Conservation (phyloP, 2,888 invertebrate species). For the Fragum sueziense region DNA sequence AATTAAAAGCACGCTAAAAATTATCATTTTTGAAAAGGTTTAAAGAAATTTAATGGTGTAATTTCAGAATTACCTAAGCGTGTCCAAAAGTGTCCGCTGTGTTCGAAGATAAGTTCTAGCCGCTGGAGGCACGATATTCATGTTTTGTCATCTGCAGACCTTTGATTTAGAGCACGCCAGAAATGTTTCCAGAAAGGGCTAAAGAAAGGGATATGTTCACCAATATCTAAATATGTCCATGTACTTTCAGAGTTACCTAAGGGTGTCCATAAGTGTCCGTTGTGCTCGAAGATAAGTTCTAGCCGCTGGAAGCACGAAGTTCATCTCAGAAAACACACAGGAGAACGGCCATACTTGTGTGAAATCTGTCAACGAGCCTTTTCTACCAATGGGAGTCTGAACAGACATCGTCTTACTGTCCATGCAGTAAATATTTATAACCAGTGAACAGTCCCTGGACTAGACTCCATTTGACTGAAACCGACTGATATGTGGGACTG, state of each 20-base stretch:
- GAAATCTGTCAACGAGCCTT: neutral
- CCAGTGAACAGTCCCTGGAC: no score
- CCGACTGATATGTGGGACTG: no score
- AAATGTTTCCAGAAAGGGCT: no score
- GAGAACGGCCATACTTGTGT: neutral
- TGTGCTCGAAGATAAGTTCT: neutral
- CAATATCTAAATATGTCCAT: no score
- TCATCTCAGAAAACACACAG: neutral
- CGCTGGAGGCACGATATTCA: no score
- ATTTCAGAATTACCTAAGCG: neutral
- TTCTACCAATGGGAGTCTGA: neutral
- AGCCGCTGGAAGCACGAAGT: neutral
- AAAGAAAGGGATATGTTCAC: no score
- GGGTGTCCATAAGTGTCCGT: neutral
- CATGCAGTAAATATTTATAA: constrained; percentile 1
- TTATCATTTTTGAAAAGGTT: no score
- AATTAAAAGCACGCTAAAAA: no score
- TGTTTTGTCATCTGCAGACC: no score
- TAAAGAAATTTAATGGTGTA: no score
- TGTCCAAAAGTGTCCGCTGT: neutral
- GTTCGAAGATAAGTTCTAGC: neutral
- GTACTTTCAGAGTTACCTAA: neutral
- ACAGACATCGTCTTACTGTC: neutral
- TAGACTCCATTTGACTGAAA: no score
- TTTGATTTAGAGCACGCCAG: no score